Evolutionary conservation across 2,888 invertebrate genomes (phyloP).

Genomic region (Oconnorella tubifera): DNA sequence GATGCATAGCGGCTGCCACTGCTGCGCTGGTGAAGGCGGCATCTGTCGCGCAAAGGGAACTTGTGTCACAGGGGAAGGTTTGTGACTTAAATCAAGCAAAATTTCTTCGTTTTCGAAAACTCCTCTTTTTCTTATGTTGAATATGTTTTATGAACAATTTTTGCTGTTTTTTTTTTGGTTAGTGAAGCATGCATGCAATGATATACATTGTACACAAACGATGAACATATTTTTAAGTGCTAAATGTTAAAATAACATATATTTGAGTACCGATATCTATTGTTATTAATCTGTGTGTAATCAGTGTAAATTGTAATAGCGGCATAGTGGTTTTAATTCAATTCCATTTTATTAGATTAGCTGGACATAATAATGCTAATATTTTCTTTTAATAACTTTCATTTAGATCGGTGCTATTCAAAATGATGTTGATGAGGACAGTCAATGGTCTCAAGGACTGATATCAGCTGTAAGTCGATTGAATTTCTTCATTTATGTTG

Average conservation of each 20-base stretch:
- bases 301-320: too few relatives aligned
- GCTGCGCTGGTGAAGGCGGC: constrained; percentile 94
- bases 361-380: too few relatives aligned
- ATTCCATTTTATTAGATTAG: too few relatives aligned
- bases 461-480: constrained; percentile 71
- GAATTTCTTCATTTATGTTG: too few relatives aligned
- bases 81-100: constrained; percentile 32
- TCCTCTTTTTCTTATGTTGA: not conserved
- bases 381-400: too few relatives aligned
- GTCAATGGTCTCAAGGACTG: constrained; percentile 96
- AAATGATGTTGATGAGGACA: constrained; percentile 63
- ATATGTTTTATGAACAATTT: not conserved
- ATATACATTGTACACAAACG: too few relatives aligned
- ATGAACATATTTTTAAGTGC: too few relatives aligned
- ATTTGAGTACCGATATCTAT: too few relatives aligned
- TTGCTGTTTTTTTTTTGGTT: too few relatives aligned
- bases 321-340: too few relatives aligned
- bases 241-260: too few relatives aligned
- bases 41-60: constrained; percentile 90
- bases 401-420: constrained; percentile 17
- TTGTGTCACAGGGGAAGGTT: constrained; percentile 83
- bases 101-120: not conserved
- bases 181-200: not conserved
- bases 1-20: constrained; percentile 94
- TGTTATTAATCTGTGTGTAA: too few relatives aligned